Conservation (phyloP, 1,140 invertebrate species). For the Meteorus sp. region DNA sequence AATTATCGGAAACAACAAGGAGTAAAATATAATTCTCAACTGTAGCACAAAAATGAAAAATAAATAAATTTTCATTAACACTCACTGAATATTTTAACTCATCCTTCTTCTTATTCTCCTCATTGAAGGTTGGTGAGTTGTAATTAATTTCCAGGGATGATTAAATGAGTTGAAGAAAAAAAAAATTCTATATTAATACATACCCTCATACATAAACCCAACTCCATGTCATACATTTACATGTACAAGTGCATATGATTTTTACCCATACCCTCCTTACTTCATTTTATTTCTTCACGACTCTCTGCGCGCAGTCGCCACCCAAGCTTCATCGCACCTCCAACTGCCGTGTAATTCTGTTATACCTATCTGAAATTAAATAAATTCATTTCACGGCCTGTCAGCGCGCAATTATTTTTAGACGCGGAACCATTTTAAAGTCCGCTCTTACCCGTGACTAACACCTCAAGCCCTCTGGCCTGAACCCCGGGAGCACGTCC, state of each 20-base stretch:
- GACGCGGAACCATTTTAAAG: slow-evolving; percentile 52
- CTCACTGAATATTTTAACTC: neutral
- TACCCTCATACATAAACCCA: no score
- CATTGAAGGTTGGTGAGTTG: neutral
- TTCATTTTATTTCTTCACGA: slow-evolving; percentile 6
- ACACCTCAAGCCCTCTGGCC: slow-evolving; percentile 45
- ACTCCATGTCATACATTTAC: no score
- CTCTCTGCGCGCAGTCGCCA: slow-evolving; percentile 38
- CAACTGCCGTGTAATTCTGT: slow-evolving; percentile 60
- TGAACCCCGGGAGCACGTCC: slow-evolving; percentile 45
- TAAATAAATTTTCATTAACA: slow-evolving; percentile 56
- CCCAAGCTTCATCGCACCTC: slow-evolving; percentile 51
- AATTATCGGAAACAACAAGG: slow-evolving; percentile 20
- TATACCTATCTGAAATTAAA: slow-evolving; percentile 59
- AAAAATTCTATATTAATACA: neutral
- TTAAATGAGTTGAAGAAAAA: neutral
- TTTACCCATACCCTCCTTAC: neutral
- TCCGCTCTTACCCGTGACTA: slow-evolving; percentile 49
- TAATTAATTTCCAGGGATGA: neutral
- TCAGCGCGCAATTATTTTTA: slow-evolving; percentile 60
- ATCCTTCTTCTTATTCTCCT: neutral
- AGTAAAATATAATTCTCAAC: neutral
- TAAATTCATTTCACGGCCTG: slow-evolving; percentile 62
- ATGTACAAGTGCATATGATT: neutral
- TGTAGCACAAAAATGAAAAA: slow-evolving; percentile 40